A percentile compares a stretch with the other conserved stretches of the same genome.
These are phyloP conservation scores for Oasisia sp. DNA, from an alignment of 2,888 invertebrate genomes.

Conservation along the genomic window DNA sequence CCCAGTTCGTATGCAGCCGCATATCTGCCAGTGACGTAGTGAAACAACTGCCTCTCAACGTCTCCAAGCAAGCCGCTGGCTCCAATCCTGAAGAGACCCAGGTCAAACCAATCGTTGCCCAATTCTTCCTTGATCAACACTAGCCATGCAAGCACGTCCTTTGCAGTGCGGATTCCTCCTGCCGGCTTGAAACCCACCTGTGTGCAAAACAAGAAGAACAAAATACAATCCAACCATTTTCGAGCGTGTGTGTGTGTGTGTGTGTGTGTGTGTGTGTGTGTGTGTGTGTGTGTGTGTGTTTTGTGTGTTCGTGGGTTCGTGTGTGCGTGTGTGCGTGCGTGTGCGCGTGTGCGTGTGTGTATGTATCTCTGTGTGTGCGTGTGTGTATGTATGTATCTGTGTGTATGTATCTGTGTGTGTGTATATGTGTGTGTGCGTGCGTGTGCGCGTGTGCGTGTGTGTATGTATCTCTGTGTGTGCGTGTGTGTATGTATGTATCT, in stretches of 20 bases:
- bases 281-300: neutral
- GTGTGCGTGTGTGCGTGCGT: too few relatives aligned
- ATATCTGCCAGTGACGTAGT: conserved; percentile 62
- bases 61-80: conserved; percentile 90
- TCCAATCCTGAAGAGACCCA: conserved; percentile 87
- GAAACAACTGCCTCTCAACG: conserved; percentile 71
- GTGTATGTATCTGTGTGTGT: too few relatives aligned
- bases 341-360: too few relatives aligned
- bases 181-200: conserved; percentile 98
- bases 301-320: neutral
- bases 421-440: too few relatives aligned
- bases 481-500: neutral
- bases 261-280: neutral
- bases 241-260: neutral
- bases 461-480: too few relatives aligned
- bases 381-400: too few relatives aligned
- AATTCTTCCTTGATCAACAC: conserved; percentile 84
- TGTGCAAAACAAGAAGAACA: conserved; percentile 40
- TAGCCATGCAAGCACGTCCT: conserved; percentile 89
- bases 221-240: neutral
- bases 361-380: too few relatives aligned
- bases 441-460: too few relatives aligned
- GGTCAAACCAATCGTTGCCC: conserved; percentile 86
- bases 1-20: conserved; percentile 59
- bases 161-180: conserved; percentile 88